Evolutionary conservation across 1,140 invertebrate genomes (phyloP), one percentile per base, ranked within the genome.

Genomic region (Protaetia brevitarsis): DNA sequence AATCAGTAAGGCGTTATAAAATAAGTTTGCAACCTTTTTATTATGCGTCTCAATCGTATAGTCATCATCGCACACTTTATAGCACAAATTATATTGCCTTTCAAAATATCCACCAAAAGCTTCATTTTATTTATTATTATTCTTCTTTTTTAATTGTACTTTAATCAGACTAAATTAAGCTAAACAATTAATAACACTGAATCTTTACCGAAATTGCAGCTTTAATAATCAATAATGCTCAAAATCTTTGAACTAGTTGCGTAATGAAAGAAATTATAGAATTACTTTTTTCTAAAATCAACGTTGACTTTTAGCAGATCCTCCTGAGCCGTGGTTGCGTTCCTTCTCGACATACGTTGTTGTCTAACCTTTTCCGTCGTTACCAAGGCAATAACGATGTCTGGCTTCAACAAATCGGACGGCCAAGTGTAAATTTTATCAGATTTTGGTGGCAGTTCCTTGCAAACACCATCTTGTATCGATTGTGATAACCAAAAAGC

Each of bases 401-500:
- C 72, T 6, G 79, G 79, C 70, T 76, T 72, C 8, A 80, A 67
- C 10, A 81, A 67, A 70, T 81, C 79, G 2, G 51, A 60, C 0
- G 79, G 79, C 79, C 79, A 81, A 2, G 65, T 28, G 63, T 77
- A 78, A 36, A 77, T 68, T 21, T 58, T 34, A 57, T 71, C 63
- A 10, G 64, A 66, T 56, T 71, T 63, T 31, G 71, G 45, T 3
- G 72, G 73, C 19, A 77, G 41, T 23, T 67, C 58, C 4, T 65
- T 41, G 6, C 57, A 41, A 26, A 65, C 37, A 29, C 61, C 57
- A 60, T 75, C 65, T 5, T 66, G 16, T 2, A 69, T 31, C 6
- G 73, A 65, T 68, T 80, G 77, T 3, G 76, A 76, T 58, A 78
- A 57, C 26, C 74, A 75, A 70, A 72, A 80, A n/a, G 77, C 74